Percentiles rank a stretch among this genome's conserved stretches.
Evolutionary conservation across 2,113 vertebrate species (phyloP).

Genomic region (Ciconia stormi): DNA sequence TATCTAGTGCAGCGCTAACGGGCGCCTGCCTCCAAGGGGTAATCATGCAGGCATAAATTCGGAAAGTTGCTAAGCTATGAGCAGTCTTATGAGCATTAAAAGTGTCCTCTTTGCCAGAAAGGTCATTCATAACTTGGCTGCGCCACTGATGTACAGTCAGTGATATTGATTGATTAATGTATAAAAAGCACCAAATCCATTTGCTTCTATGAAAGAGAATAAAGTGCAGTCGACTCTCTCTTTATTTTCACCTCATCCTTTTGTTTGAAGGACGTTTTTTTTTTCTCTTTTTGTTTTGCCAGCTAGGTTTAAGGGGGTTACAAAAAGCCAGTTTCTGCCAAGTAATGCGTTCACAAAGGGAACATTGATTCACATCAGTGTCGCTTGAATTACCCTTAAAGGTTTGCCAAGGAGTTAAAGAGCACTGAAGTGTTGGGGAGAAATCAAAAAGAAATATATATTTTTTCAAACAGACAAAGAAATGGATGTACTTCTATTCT

Average conservation of each 20-base stretch:
- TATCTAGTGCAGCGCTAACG: conserved; percentile 81
- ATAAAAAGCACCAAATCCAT: conserved; percentile 99
- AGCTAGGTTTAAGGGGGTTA: conserved; percentile 90
- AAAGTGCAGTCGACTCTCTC: conserved; percentile 85
- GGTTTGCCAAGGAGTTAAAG: conserved; percentile 90
- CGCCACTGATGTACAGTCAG: conserved; percentile 95
- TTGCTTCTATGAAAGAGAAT: conserved; percentile 96
- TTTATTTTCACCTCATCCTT: conserved; percentile 96
- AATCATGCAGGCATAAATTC: conserved; percentile 90
- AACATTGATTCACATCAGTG: conserved; percentile 96
- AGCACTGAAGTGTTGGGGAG: not conserved
- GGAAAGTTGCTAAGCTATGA: conserved; percentile 91
- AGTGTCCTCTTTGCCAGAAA: conserved; percentile 97
- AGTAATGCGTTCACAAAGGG: conserved; percentile 94
- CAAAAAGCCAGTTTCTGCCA: conserved; percentile 95
- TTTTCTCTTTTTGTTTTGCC: conserved; percentile 82
- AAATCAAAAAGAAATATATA: not conserved
- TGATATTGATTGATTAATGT: conserved; percentile 99
- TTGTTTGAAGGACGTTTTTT: conserved; percentile 91
- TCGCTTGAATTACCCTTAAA: conserved; percentile 94
- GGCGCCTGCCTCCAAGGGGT: conserved; percentile 84
- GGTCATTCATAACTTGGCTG: conserved; percentile 99
- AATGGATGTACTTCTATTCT: not conserved
- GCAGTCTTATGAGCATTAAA: conserved; percentile 93
- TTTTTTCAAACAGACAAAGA: not conserved